A percentile compares a stretch with the other conserved stretches of the same genome.
These are phyloP conservation scores for Lampropteryx suffumata DNA, from an alignment of 2,888 invertebrate genomes.

Conservation along the genomic window DNA sequence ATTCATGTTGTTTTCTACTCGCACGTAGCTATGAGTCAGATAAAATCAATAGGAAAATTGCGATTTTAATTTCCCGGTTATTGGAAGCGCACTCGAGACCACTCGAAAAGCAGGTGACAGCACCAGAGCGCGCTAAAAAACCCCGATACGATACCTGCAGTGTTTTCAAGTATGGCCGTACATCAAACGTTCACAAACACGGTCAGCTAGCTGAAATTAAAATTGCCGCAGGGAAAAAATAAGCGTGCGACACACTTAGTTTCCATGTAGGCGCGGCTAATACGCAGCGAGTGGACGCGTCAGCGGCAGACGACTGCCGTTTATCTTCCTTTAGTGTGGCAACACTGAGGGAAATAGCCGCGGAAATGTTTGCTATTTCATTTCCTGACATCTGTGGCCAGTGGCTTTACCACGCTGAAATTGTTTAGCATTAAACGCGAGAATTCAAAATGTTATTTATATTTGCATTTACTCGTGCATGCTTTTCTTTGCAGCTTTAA, in stretches of 20 bases:
- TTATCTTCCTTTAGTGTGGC: conserved; percentile 75
- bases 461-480: conserved; percentile 10
- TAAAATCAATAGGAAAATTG: conserved; percentile 5
- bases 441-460: conserved; percentile 20
- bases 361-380: conserved; percentile 74
- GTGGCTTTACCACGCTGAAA: conserved; percentile 18
- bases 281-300: conserved; percentile 76
- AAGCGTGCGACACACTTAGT: conserved; percentile 77
- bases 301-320: conserved; percentile 71
- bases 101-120: conserved; percentile 22
- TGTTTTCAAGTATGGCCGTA: conserved; percentile 60
- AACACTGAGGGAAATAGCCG: conserved; percentile 69
- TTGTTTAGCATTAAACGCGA: conserved; percentile 39
- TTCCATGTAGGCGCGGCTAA: conserved; percentile 73
- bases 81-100: conserved; percentile 2
- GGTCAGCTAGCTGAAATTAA: conserved; percentile 77
- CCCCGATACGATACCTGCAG: conserved; percentile 34
- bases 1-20: conserved; percentile 17
- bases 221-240: conserved; percentile 76
- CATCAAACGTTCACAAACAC: conserved; percentile 66
- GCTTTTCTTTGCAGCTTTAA: conserved; percentile 13
- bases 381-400: conserved; percentile 48
- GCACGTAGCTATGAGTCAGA: not conserved
- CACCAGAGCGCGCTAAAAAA: conserved; percentile 24
- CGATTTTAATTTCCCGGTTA: conserved; percentile 11